phyloP scores from a whole-genome alignment of 2,113 vertebrate genomes.

The Ornithorhynchus anatinus region DNA sequence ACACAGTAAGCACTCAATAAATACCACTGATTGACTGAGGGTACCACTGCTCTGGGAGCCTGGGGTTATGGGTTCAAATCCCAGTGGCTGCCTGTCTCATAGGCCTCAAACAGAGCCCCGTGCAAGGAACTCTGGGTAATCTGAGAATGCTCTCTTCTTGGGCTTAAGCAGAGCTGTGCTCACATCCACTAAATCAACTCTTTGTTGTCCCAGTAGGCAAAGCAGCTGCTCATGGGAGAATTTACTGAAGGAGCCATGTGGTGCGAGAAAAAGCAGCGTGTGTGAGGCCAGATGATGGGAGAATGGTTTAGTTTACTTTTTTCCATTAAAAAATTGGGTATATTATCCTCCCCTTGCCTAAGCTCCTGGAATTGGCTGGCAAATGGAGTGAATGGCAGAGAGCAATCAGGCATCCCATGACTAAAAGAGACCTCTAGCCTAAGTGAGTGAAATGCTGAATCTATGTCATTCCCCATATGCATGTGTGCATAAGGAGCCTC shows the following conservation, averaged over 20 bases:
- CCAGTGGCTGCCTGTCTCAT: no score
- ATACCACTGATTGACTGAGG: no score
- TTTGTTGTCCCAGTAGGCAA: constrained; percentile 34
- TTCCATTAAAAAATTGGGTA: constrained; percentile 30
- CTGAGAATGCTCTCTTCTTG: no score
- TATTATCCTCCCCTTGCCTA: background rate
- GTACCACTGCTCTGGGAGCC: background rate
- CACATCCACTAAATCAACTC: constrained; percentile 5
- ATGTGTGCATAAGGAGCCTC: constrained; percentile 44
- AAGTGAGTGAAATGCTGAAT: constrained; percentile 20
- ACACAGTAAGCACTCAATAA: no score
- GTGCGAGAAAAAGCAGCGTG: constrained; percentile 12
- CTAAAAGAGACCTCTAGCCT: background rate
- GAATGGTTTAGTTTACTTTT: background rate
- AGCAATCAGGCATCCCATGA: background rate
- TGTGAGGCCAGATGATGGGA: background rate
- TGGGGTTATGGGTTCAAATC: no score
- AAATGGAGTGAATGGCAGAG: background rate
- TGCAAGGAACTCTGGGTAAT: no score
- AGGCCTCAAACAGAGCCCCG: no score
- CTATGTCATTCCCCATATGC: constrained; percentile 55
- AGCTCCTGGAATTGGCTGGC: background rate
- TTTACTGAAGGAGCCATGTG: constrained; percentile 4
- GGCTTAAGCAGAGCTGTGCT: constrained; percentile 2
- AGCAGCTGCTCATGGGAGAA: constrained; percentile 53